Evolutionary conservation across 2,888 invertebrate genomes (phyloP).

Genomic region (Meandrusa payeni): DNA sequence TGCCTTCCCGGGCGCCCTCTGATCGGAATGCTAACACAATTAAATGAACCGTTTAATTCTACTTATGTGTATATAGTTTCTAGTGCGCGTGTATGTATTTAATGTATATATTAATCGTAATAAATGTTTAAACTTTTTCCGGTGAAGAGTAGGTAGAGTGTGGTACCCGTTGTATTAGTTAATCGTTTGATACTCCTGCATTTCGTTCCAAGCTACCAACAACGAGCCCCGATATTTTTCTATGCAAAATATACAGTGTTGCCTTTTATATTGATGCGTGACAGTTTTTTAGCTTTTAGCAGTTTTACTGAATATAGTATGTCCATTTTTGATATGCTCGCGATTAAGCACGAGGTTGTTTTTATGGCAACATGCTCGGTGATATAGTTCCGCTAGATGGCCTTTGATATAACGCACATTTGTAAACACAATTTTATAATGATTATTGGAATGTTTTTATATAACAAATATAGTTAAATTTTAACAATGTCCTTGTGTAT

Average conservation of each 20-base stretch:
- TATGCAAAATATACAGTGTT: constrained; percentile 56
- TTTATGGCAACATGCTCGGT: constrained; percentile 14
- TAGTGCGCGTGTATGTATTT: too few relatives aligned
- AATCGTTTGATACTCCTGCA: constrained; percentile 55
- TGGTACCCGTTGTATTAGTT: constrained; percentile 37
- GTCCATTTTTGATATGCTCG: constrained; percentile 28
- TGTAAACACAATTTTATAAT: constrained; percentile 41
- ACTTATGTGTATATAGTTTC: too few relatives aligned
- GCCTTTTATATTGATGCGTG: constrained; percentile 50
- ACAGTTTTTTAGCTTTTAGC: constrained; percentile 53
- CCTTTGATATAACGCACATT: constrained; percentile 40
- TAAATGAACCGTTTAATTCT: too few relatives aligned
- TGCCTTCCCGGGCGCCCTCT: too few relatives aligned
- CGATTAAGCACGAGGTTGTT: constrained; percentile 28
- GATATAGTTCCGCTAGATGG: constrained; percentile 35
- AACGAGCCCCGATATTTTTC: constrained; percentile 61
- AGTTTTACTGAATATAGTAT: constrained; percentile 35
- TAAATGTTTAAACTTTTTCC: too few relatives aligned
- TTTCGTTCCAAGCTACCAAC: constrained; percentile 63
- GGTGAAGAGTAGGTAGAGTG: too few relatives aligned
- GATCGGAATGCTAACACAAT: too few relatives aligned
- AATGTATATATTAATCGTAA: too few relatives aligned
- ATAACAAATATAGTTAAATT: constrained; percentile 22
- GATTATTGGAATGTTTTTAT: constrained; percentile 37
- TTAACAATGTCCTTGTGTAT: constrained; percentile 28